A percentile compares a stretch with the other conserved stretches of the same genome.
Conservation (phyloP, 2,797 vertebrate species). For the Spinibarbus caldwelli region DNA sequence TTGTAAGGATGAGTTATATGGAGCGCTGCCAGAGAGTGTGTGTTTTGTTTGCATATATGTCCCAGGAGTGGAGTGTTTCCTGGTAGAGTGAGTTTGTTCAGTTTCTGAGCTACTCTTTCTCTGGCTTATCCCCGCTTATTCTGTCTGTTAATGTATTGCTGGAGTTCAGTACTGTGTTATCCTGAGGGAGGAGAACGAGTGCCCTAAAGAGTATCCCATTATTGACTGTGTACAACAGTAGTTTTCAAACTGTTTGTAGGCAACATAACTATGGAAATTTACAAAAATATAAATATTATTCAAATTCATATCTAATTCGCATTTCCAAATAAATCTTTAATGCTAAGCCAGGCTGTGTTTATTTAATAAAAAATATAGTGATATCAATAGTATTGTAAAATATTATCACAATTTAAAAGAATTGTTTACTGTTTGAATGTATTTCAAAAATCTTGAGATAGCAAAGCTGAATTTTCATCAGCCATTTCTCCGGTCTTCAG, state of each 20-base stretch:
- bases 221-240: neutral
- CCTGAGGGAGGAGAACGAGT: neutral
- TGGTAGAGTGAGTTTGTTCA: constrained; percentile 42
- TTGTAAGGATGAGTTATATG: constrained; percentile 30
- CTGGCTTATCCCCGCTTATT: too few relatives aligned
- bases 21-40: constrained; percentile 14
- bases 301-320: neutral
- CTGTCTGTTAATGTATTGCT: neutral
- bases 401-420: neutral
- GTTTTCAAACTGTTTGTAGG: neutral
- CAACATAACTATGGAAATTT: neutral
- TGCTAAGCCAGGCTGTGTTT: neutral
- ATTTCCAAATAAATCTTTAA: neutral
- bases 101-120: constrained; percentile 27
- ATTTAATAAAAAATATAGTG: neutral
- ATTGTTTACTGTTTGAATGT: neutral
- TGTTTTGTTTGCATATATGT: constrained; percentile 40
- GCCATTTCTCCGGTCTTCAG: neutral
- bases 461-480: neutral
- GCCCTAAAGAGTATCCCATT: neutral
- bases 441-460: neutral
- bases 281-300: neutral
- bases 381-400: neutral
- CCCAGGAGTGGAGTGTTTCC: constrained; percentile 42
- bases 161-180: neutral